phyloP scores from a whole-genome alignment of 2,888 invertebrate genomes.

The Endotricha flammealis region DNA sequence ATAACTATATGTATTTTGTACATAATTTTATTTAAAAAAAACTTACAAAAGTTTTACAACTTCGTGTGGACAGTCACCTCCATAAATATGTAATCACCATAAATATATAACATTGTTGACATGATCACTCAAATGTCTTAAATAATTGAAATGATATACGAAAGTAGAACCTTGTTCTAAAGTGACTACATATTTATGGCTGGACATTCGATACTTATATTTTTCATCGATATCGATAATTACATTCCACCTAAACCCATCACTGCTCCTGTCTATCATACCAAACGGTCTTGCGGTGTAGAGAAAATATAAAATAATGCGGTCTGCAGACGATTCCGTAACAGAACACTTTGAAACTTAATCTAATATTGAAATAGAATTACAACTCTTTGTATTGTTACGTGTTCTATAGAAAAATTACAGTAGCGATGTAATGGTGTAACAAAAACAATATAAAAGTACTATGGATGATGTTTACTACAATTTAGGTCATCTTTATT shows the following conservation, averaged over 20 bases:
- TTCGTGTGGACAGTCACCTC: no score
- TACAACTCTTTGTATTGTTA: constrained; percentile 25
- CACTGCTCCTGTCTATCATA: constrained; percentile 62
- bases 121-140: no score
- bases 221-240: constrained; percentile 16
- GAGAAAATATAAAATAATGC: constrained; percentile 70
- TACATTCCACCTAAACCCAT: constrained; percentile 19
- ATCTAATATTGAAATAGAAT: constrained; percentile 69
- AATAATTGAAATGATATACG: no score
- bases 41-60: no score
- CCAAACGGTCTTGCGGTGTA: constrained; percentile 71
- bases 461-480: no score
- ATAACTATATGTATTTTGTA: no score
- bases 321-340: constrained; percentile 56
- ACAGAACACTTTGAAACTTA: constrained; percentile 57
- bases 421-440: constrained; percentile 29
- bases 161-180: no score
- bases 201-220: not conserved
- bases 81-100: no score
- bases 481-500: no score
- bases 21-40: no score
- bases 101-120: no score
- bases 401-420: constrained; percentile 21
- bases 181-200: no score
- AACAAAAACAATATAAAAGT: constrained; percentile 2